Conservation (phyloP, 1,140 invertebrate species). For the Ceratina japonica region DNA sequence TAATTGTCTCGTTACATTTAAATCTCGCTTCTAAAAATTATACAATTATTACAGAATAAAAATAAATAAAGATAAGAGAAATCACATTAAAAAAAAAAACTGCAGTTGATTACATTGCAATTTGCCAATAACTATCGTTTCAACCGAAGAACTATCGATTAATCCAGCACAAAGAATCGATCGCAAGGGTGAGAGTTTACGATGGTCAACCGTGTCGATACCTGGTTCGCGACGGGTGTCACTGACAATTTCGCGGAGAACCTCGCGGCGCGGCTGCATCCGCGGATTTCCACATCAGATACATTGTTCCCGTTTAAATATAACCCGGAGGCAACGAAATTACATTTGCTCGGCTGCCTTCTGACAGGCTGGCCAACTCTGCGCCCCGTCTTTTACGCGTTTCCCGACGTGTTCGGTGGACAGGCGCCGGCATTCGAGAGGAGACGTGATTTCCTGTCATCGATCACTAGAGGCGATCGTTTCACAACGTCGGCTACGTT, state of each 20-base stretch:
- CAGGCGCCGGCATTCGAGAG: slow-evolving; percentile 1
- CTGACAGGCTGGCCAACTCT: slow-evolving; percentile 58
- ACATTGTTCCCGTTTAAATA: slow-evolving; percentile 65
- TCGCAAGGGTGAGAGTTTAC: not conserved
- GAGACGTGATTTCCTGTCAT: not conserved
- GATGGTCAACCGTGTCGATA: not conserved
- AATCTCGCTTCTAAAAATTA: no score
- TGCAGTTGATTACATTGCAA: no score
- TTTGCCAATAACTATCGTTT: no score
- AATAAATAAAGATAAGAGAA: no score
- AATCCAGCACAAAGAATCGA: not conserved
- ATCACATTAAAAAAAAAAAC: no score
- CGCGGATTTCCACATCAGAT: slow-evolving; percentile 59
- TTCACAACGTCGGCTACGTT: not conserved
- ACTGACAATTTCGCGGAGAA: slow-evolving; percentile 41
- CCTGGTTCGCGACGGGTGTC: slow-evolving; percentile 18
- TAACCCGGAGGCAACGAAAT: slow-evolving; percentile 57
- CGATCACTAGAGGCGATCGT: not conserved
- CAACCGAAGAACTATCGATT: not conserved
- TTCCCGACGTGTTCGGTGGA: slow-evolving; percentile 34
- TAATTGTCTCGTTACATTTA: no score
- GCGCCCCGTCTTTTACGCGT: slow-evolving; percentile 34
- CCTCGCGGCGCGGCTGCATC: slow-evolving; percentile 43
- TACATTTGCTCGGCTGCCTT: slow-evolving; percentile 52
- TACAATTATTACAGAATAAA: no score